These are phyloP conservation scores for Helicorthomorpha holstii DNA, from an alignment of 1,140 invertebrate genomes.

Conservation along the genomic window DNA sequence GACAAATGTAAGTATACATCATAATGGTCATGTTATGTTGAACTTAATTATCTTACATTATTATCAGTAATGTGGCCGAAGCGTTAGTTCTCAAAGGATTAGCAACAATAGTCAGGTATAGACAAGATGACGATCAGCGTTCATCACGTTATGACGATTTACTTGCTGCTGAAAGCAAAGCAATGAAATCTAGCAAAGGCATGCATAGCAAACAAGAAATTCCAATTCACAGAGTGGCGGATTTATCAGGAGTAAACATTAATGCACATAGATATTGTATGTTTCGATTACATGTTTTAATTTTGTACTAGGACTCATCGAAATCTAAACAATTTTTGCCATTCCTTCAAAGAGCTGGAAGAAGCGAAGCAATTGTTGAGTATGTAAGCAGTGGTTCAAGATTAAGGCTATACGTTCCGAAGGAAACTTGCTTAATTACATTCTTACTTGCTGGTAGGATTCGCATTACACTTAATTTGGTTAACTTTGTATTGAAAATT, in stretches of 20 bases:
- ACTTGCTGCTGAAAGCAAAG: slow-evolving; percentile 82
- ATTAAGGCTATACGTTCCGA: slow-evolving; percentile 78
- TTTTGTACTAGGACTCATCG: slow-evolving; percentile 38
- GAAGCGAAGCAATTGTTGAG: slow-evolving; percentile 80
- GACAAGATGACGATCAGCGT: slow-evolving; percentile 89
- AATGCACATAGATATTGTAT: neutral
- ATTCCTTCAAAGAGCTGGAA: slow-evolving; percentile 65
- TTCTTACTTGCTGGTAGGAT: slow-evolving; percentile 63
- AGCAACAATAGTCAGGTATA: slow-evolving; percentile 78
- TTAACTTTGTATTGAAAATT: neutral
- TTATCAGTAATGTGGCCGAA: slow-evolving; percentile 64
- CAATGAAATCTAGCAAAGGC: slow-evolving; percentile 66
- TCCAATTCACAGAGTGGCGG: slow-evolving; percentile 63
- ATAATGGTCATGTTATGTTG: neutral
- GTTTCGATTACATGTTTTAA: neutral
- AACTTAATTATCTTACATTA: neutral
- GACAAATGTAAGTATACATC: slow-evolving; percentile 47
- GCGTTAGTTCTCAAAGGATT: slow-evolving; percentile 80
- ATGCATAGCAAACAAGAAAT: slow-evolving; percentile 71
- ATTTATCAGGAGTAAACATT: slow-evolving; percentile 49
- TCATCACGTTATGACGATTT: slow-evolving; percentile 86
- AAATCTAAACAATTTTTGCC: slow-evolving; percentile 86
- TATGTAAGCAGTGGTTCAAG: slow-evolving; percentile 89
- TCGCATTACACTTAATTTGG: slow-evolving; percentile 11
- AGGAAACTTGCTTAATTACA: slow-evolving; percentile 86